Percentiles rank a stretch among this genome's conserved stretches.
phyloP scores from a whole-genome alignment of 2,888 invertebrate species.

The Cephus nigrinus region DNA sequence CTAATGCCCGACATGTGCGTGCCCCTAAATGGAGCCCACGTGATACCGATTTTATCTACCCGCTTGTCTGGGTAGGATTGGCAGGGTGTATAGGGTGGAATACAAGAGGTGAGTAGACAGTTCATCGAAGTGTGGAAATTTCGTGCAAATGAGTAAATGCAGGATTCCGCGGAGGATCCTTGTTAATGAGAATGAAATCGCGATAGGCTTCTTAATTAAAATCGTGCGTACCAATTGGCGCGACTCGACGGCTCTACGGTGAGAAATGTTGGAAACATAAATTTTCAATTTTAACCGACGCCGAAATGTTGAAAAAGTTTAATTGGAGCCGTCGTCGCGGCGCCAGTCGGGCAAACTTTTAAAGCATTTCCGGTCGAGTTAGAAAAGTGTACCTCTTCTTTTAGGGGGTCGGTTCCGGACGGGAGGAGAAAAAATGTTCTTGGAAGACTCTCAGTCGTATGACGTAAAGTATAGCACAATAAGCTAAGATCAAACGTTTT shows the following conservation, averaged over 20 bases:
- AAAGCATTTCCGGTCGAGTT: constrained; percentile 43
- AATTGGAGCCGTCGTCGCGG: constrained; percentile 41
- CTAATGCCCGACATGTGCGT: constrained; percentile 33
- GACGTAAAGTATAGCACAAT: not conserved
- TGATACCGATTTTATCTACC: constrained; percentile 17
- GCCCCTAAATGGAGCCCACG: constrained; percentile 43
- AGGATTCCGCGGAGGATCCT: not conserved
- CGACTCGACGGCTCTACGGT: not conserved
- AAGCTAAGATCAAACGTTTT: not conserved
- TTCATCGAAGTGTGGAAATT: not conserved
- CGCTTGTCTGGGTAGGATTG: constrained; percentile 32
- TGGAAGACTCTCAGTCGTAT: not conserved
- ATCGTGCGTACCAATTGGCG: not conserved
- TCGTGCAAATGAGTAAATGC: not conserved
- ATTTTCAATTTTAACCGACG: constrained; percentile 43
- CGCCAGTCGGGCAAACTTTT: constrained; percentile 41
- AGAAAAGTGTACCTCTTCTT: constrained; percentile 28
- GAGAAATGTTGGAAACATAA: constrained; percentile 31
- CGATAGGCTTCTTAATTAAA: not conserved
- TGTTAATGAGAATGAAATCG: not conserved
- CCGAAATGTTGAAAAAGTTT: constrained; percentile 44
- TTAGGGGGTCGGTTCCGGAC: not conserved
- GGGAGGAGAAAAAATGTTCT: not conserved
- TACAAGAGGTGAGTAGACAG: not conserved
- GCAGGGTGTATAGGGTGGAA: not conserved